Evolutionary conservation across 2,113 vertebrate species (phyloP), one percentile per base, ranked within the genome.

Genomic region (Oryzias javanicus): DNA sequence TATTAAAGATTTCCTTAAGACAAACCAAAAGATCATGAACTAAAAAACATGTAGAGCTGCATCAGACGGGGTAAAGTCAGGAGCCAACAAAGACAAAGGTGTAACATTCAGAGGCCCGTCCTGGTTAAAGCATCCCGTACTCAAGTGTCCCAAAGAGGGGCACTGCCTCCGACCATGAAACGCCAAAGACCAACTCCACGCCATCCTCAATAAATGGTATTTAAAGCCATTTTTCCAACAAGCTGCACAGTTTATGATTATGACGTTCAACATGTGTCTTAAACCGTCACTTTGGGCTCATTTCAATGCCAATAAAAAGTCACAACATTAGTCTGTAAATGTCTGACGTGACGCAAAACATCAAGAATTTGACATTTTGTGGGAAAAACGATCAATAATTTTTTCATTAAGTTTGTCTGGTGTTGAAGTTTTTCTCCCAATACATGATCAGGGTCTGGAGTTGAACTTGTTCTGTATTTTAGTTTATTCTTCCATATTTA

Each of bases 61-160:
- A 15, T 51, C 53, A 4, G 51, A 14, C 59, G 60, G 73, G 70
- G 53, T 47, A 0, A 42, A 64, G 53, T 40, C 46, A 8, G 60
- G 42, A 59, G 42, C 29, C 0, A 16, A 50, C 72, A 68, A 68
- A 49, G 35, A 57, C 68, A 45, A 40, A 20, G 16, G 17, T 60
- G 44, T 44, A 3, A 20, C 49, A 54, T 74, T 20, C 56, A 56
- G 42, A 42, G 64, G 42, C 62, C 47, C 0, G 4, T 4, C 24
- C 59, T 80, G 61, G 55, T 81, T 81, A 76, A 58, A 79, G 56
- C 52, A 25, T 76, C 75, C 59, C 41, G 2, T 64, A n/a, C 51
- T 63, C 72, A 80, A 83, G 77, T 67, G 56, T 61, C 58, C 71
- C 59, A 59, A 83, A 85, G 78, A 80, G 61, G 42, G 54, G 49